Evolutionary conservation across 1,140 invertebrate species (phyloP), one percentile per base, ranked within the genome.

Genomic region (Orchestia grillus): DNA sequence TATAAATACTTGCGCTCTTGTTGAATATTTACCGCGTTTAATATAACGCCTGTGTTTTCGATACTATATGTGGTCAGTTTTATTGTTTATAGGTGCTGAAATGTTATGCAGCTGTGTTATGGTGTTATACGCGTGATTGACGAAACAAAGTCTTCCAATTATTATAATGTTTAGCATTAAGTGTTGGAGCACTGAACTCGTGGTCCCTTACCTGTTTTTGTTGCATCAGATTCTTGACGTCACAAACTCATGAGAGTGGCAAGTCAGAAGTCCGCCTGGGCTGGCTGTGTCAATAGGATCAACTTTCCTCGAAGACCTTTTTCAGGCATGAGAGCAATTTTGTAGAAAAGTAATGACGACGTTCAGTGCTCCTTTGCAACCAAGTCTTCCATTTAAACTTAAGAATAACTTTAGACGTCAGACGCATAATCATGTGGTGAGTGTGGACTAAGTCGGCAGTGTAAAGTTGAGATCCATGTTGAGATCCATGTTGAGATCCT

Each of bases 111-210:
- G 6, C 44, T 94, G 28, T 77, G 62, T 77, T 77, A 77, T 77
- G 44, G 44, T 94, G 92, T 94, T 44, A 45, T 47, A 45, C 44
- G 44, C 43, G 92, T 94, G 92, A 94, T 94, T 94, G 41, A 94
- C 44, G 92, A 94, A 94, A 94, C 92, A 44, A 94, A 94, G 92
- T 94, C 92, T 94, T 94, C 92, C 92, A 94, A 45, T 94, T 94
- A 94, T n/a, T 44, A 47, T 94, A 94, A 47, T 45, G 92, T 94
- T 44, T 94, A 94, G 44, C 44, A 44, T 94, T 94, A 94, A 94
- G 92, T 45, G 40, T 94, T 44, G 40, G 43, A 44, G 43, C 44
- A 94, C 44, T 94, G 92, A 94, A 43, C 88, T 42, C 43, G 36
- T 42, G 42, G 15, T 43, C 41, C 62, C 62, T 77, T 36, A 77